Base-by-base conservation (phyloP, 1,140 invertebrate genomes). In the Dreissena polymorpha region DNA sequence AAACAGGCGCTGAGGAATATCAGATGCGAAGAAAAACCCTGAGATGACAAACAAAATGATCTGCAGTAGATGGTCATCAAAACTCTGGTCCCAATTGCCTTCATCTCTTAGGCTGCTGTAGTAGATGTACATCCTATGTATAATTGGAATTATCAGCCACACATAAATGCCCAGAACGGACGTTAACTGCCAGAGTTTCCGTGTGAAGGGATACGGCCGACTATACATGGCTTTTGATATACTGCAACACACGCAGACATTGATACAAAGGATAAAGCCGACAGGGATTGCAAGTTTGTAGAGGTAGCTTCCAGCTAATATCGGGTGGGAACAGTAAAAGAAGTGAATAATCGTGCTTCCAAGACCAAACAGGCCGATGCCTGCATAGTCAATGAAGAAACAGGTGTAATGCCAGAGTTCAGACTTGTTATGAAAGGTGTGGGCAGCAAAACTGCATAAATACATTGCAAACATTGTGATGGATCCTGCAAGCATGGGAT, bases 381-480 rank as follows among this genome's bases (percentile, higher is more conserved):
- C 91, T 68, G 91, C 89, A 86, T 93, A 93, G 73, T 93, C 92
- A 60, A 92, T 70, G 88, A 92, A 92, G 78, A 93, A 93, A 29
- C 91, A 90, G 18, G 90, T 90, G 72, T 92, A 92, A 76, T 93
- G 91, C 10, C 89, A 83, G 7, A 90, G 67, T 72, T 92, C 91
- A 0, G 92, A 93, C 67, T 86, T 89, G 71, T 91, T 89, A 39
- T 88, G 89, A 51, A 92, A 89, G 74, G 90, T 92, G 80, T 92
- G 91, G 51, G 92, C 92, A 72, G 77, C 79, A 63, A 86, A 89
- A 81, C 91, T 92, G 68, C 88, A 90, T 2, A 89, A 69, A 74
- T 91, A 93, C 80, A 93, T 86, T 6, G 89, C 49, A 29, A 92
- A 84, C 82, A 88, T 90, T 10, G 90, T 90, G 23, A 92, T 69